Evolutionary conservation across 2,113 vertebrate genomes (phyloP).

Genomic region (Taurulus bubalis): DNA sequence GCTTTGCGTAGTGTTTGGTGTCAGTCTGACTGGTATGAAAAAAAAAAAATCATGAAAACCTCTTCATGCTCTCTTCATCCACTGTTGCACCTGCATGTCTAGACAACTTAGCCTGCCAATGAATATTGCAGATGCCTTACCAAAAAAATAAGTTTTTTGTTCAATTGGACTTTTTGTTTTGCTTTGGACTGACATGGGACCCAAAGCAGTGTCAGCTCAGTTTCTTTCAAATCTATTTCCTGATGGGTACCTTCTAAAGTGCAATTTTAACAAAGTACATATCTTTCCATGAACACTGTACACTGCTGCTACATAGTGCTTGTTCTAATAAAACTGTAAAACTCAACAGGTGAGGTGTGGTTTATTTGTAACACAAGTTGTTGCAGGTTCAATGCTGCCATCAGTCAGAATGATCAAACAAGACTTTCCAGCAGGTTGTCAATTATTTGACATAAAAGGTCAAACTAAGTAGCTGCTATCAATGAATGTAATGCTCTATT

Average conservation of each 20-base stretch:
- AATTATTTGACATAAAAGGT: too few species aligned
- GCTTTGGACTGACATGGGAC: conserved; percentile 76
- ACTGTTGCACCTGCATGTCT: conserved; percentile 87
- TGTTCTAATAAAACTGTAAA: conserved; percentile 91
- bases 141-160: conserved; percentile 50
- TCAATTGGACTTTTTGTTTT: conserved; percentile 58
- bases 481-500: neutral
- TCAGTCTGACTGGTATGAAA: conserved; percentile 50
- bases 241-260: conserved; percentile 89
- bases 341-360: conserved; percentile 36
- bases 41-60: conserved; percentile 32
- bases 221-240: conserved; percentile 84
- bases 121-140: conserved; percentile 93
- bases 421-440: neutral
- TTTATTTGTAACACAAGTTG: conserved; percentile 14
- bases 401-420: neutral
- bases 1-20: conserved; percentile 48
- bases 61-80: conserved; percentile 67
- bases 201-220: conserved; percentile 83
- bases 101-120: conserved; percentile 89
- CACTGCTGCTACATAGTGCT: conserved; percentile 93
- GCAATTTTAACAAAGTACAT: conserved; percentile 91
- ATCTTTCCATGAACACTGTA: conserved; percentile 89
- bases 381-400: neutral
- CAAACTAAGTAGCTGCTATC: neutral